Percentiles rank a stretch among this genome's conserved stretches.
These are phyloP conservation scores for Muntiacus muntjak DNA, from an alignment of 2,113 vertebrate species.

Conservation along the genomic window DNA sequence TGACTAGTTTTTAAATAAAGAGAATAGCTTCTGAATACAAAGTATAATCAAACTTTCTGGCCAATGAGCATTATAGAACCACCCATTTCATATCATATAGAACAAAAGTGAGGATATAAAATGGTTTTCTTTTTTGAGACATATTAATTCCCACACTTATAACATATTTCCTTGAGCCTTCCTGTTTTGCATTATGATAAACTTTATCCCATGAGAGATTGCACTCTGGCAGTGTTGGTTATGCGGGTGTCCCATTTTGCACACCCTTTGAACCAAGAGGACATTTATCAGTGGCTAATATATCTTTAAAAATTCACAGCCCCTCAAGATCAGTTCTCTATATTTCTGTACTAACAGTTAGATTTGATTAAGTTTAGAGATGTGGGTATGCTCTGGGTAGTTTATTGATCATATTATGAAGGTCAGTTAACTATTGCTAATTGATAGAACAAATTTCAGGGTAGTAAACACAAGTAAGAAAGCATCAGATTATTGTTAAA, in stretches of 20 bases:
- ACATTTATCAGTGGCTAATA: background rate
- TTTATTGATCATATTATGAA: background rate
- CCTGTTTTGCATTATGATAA: background rate
- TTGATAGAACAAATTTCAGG: background rate
- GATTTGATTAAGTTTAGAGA: background rate
- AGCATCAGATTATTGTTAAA: background rate
- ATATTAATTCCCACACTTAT: background rate
- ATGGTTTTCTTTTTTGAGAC: background rate
- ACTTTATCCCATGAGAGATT: background rate
- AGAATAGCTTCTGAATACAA: background rate
- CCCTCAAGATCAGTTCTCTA: background rate
- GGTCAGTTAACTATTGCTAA: background rate
- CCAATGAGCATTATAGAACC: background rate
- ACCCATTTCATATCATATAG: background rate
- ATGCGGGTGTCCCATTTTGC: background rate
- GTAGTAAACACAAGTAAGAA: background rate
- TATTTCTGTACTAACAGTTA: background rate
- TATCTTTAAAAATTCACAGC: background rate
- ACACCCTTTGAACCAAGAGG: background rate
- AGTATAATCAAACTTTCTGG: background rate
- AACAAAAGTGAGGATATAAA: background rate
- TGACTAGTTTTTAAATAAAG: background rate
- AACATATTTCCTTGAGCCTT: background rate
- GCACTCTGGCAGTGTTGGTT: rapidly evolving
- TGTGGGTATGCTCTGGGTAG: background rate